These are phyloP conservation scores for Agriotes lineatus DNA, from an alignment of 2,888 invertebrate species.

Conservation along the genomic window DNA sequence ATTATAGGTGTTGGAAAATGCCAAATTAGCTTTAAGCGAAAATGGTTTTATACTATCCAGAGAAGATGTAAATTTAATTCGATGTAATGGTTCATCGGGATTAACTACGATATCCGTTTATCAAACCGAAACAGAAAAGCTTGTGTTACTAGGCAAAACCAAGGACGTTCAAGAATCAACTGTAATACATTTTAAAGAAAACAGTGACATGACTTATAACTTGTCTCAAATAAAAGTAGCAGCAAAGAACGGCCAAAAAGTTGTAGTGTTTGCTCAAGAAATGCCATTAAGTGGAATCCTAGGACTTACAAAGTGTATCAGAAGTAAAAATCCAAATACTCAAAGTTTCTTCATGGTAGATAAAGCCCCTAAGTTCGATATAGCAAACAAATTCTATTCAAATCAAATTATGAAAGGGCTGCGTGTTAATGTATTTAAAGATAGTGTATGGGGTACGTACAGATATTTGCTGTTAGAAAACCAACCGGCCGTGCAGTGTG, in stretches of 20 bases:
- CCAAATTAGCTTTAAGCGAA: slow-evolving; percentile 68
- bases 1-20: slow-evolving; percentile 43
- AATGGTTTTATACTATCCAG: slow-evolving; percentile 74
- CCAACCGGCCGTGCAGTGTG: slow-evolving; percentile 64
- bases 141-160: slow-evolving; percentile 70
- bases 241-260: slow-evolving; percentile 54
- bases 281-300: slow-evolving; percentile 81
- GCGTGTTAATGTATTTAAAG: slow-evolving; percentile 81
- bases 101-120: slow-evolving; percentile 69
- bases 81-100: too few relatives aligned
- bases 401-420: slow-evolving; percentile 79
- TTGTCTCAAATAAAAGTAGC: slow-evolving; percentile 65
- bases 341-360: slow-evolving; percentile 75
- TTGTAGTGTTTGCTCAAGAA: slow-evolving; percentile 75
- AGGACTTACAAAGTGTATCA: slow-evolving; percentile 90
- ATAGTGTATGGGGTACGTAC: slow-evolving; percentile 76
- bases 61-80: slow-evolving; percentile 69
- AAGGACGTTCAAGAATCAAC: slow-evolving; percentile 66
- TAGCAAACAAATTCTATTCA: slow-evolving; percentile 74
- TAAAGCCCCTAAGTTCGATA: slow-evolving; percentile 74
- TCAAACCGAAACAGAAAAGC: slow-evolving; percentile 67
- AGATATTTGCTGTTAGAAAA: slow-evolving; percentile 81
- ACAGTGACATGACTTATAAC: slow-evolving; percentile 68
- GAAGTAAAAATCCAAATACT: slow-evolving; percentile 75
- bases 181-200: slow-evolving; percentile 66